Evolutionary conservation across 2,888 invertebrate species (phyloP), one percentile per base, ranked within the genome.

Genomic region (Coelopa pilipes): DNA sequence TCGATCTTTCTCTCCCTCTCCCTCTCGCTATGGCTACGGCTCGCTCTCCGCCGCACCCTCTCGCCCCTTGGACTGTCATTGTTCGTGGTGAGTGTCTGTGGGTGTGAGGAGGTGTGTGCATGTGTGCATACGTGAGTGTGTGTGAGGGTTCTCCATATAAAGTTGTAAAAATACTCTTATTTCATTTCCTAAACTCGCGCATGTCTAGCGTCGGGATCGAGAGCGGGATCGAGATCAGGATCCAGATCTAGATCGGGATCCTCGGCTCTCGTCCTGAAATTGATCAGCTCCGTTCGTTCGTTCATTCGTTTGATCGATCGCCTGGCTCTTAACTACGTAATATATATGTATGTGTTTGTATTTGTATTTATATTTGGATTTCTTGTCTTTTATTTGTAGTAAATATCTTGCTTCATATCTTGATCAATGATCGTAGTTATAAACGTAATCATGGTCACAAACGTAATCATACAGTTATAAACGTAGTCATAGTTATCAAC

Each of bases 91-190:
- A 66, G 46, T 72, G 53, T 53, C 19, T 53, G 21, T 63, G 50
- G 24, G 71, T 72, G 47, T 55, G n/a, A 12, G 19, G 4, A 12
- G 11, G 21, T 59, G 13, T 17, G 15, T n/a, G 57, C 46, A 34
- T 57, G 24, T 46, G 46, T 74, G 60, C 70, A 47, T 63, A 19
- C 66, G 70, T 74, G 72, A 62, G 66, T 60, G 70, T 60, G 69
- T 62, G 15, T 17, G 11, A n/a, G 62, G 57, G 45, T 57, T 46
- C 47, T 66, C 57, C 47, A 72, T 72, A 67, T 34, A 70, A 67
- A 67, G 47, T 66, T 72, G 72, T 66, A 72, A 72, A 72, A 66
- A 72, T 72, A 72, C 66, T 59, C 19, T 57, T 53, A 45, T 34
- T 24, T 55, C 19, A 9, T 49, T 34, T 34, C 34, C 34, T 34